These are phyloP conservation scores for Vanacampus margaritifer DNA, from an alignment of 2,113 vertebrate genomes.

Conservation along the genomic window DNA sequence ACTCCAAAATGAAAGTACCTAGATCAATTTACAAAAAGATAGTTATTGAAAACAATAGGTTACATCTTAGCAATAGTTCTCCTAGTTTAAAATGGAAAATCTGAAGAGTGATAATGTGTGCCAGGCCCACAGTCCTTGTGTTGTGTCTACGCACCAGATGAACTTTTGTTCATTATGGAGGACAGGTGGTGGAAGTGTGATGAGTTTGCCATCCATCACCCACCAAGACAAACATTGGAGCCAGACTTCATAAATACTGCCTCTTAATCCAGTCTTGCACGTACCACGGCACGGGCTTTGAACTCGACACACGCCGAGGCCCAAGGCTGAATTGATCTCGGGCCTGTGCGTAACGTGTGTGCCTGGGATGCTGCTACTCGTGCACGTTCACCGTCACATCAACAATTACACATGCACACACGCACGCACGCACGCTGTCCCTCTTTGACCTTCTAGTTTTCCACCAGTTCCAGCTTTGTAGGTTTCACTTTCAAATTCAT, in stretches of 20 bases:
- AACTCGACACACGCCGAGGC: slow-evolving; percentile 36
- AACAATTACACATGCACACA: neutral
- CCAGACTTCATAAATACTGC: slow-evolving; percentile 54
- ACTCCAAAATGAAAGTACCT: neutral
- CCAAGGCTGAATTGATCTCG: slow-evolving; percentile 58
- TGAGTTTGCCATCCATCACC: slow-evolving; percentile 48
- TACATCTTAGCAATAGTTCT: neutral
- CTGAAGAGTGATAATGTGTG: neutral
- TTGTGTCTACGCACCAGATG: slow-evolving; percentile 14
- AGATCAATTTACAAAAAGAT: neutral
- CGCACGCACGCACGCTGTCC: neutral
- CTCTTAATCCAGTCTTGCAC: slow-evolving; percentile 58
- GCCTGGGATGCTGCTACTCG: slow-evolving; percentile 25
- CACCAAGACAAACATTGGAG: slow-evolving; percentile 48
- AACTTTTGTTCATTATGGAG: slow-evolving; percentile 38
- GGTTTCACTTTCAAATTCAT: slow-evolving; percentile 19
- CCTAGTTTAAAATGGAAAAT: too few relatives aligned
- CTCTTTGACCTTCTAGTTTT: slow-evolving; percentile 6
- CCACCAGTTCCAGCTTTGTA: neutral
- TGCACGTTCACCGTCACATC: slow-evolving; percentile 6
- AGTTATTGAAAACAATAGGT: too few relatives aligned
- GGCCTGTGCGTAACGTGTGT: slow-evolving; percentile 38
- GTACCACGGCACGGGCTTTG: slow-evolving; percentile 44
- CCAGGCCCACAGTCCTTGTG: slow-evolving; percentile 1
- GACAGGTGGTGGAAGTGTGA: slow-evolving; percentile 51